Percentiles rank a stretch among this genome's conserved stretches.
Conservation (phyloP, 2,113 vertebrate species). For the Podarcis cretensis region DNA sequence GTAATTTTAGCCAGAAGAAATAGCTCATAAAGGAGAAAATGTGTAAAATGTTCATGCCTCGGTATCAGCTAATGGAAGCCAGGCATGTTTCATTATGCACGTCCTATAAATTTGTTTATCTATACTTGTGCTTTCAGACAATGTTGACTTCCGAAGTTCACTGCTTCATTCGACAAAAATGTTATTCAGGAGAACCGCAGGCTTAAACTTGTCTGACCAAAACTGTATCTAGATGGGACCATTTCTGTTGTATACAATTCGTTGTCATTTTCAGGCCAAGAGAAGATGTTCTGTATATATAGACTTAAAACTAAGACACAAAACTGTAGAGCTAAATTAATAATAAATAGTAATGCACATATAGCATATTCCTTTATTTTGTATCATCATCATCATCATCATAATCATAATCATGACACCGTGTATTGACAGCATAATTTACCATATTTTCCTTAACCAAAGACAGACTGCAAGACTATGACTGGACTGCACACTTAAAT, state of each 20-base stretch:
- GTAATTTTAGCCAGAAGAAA: background rate
- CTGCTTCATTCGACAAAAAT: background rate
- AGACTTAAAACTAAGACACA: background rate
- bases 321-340: background rate
- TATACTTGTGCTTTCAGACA: background rate
- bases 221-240: background rate
- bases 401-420: background rate
- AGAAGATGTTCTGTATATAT: background rate
- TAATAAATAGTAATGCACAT: background rate
- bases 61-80: background rate
- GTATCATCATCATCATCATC: background rate
- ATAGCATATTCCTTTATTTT: background rate
- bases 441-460: background rate
- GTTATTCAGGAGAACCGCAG: background rate
- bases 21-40: background rate
- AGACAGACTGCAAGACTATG: background rate
- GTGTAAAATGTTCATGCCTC: background rate
- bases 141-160: background rate
- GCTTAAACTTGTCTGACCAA: background rate
- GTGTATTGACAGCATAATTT: background rate
- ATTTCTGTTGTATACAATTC: background rate
- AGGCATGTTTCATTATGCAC: slow-evolving; percentile 14
- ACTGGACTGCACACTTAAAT: background rate
- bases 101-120: slow-evolving; percentile 25
- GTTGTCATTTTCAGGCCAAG: slow-evolving; percentile 7